phyloP scores from a whole-genome alignment of 2,888 invertebrate genomes.

The Idaea biselata region DNA sequence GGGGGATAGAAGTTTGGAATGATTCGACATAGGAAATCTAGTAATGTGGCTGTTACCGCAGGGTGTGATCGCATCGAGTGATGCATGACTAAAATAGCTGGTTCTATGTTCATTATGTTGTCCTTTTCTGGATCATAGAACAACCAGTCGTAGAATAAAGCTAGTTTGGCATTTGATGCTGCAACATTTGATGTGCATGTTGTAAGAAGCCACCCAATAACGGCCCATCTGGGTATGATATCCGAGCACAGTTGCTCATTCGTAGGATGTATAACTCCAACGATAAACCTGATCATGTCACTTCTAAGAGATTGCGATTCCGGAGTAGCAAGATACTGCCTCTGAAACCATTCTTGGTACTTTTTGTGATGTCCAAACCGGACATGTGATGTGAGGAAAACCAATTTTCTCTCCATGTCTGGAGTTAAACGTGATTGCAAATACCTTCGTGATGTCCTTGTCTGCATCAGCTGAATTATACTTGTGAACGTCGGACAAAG shows the following conservation, averaged over 20 bases:
- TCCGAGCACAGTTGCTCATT: slow-evolving; percentile 96
- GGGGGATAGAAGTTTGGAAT: slow-evolving; percentile 93
- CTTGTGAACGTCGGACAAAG: slow-evolving; percentile 90
- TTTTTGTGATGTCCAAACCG: slow-evolving; percentile 95
- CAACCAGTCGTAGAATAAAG: slow-evolving; percentile 96
- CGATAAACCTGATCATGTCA: slow-evolving; percentile 96
- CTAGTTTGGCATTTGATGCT: slow-evolving; percentile 93
- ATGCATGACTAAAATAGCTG: slow-evolving; percentile 95
- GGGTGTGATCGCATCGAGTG: slow-evolving; percentile 96
- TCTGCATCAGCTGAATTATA: slow-evolving; percentile 89
- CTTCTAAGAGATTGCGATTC: slow-evolving; percentile 95
- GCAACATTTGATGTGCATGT: slow-evolving; percentile 94
- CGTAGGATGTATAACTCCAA: slow-evolving; percentile 95
- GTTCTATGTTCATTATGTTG: slow-evolving; percentile 98
- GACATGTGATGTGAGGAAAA: slow-evolving; percentile 91
- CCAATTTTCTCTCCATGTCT: slow-evolving; percentile 95
- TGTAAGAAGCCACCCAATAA: slow-evolving; percentile 95
- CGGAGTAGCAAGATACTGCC: slow-evolving; percentile 93
- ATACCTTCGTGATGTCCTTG: slow-evolving; percentile 92
- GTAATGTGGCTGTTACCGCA: slow-evolving; percentile 91
- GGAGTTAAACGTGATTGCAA: slow-evolving; percentile 92
- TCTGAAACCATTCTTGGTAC: slow-evolving; percentile 97
- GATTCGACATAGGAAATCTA: slow-evolving; percentile 95
- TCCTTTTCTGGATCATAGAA: slow-evolving; percentile 95
- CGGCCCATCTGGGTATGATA: slow-evolving; percentile 96